Evolutionary conservation across 2,113 vertebrate genomes (phyloP), one percentile per base, ranked within the genome.

Genomic region (Corythaixoides concolor): DNA sequence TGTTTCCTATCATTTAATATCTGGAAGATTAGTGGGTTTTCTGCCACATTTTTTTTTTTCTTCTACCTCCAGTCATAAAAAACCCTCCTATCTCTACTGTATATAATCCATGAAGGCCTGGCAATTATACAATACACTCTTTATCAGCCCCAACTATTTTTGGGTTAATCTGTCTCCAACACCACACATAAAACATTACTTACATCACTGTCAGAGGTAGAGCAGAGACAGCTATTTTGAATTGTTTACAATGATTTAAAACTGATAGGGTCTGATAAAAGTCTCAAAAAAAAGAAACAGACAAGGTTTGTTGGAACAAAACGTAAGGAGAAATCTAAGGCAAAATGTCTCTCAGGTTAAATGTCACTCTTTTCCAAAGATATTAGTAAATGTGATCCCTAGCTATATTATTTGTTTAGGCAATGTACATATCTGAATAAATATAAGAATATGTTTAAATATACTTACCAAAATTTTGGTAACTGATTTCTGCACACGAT

Each of bases 31-130:
- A 32, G 5, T 55, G 11, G 0, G 8, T 68, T 93, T 94, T 63
- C 12, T 91, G 33, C 20, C 69, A 9, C 7, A 33, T 2, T 0
- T 1, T 27, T 35, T 35, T 15, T 16, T 30, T 4, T 3, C 2
- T 85, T 85, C 80, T 41, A 2, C 13, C 17, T 74, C 7, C 28
- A 52, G 22, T 62, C n/a, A 50, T 43, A 27, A 66, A 66, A 69
- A 72, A 66, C 15, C 41, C 41, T n/a, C 5, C 12, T 58, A 2
- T 12, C 17, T 39, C 4, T 78, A 20, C 8, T 41, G 8, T 45
- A 49, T 41, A n/a, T 15, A 28, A 21, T 17, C 19, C 19, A 43
- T 39, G 32, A 58, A 84, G 12, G 11, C 6, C n/a, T 66, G 26
- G 6, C 8, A 63, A 75, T 69, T 84, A 66, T 85, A 89, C 41